Base-by-base conservation (phyloP, 2,113 vertebrate species). In the Pavo muticus region DNA sequence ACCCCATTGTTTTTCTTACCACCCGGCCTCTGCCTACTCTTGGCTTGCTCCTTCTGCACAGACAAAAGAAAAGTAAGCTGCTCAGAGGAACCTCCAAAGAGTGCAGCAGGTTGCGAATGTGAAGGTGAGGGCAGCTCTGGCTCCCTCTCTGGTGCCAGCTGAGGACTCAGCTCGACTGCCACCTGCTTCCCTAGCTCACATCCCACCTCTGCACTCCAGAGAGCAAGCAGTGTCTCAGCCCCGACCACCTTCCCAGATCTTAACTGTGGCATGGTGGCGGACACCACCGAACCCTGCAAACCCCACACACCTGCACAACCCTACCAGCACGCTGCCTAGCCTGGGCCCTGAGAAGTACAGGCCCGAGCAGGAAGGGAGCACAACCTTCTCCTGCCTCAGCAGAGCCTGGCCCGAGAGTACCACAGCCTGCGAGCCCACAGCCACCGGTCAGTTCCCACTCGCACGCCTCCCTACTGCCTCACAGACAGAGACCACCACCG, bases 251-350 rank as follows among this genome's bases (percentile, higher is more conserved):
- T 94, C 15, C 91, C 73, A 11, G 94, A 93, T 59, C 94, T 91
- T 89, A 96, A 71, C 37, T 16, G 88, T 1, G 32, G 91, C 96
- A 96, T 96, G 14, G 13, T 4, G 8, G 29, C 27, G 27, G 9
- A 37, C 7, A 18, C 14, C 29, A 17, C 56, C 4, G 70, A 25
- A 63, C 27, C 12, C 35, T 71, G 18, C 40, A 30, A 20, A 18
- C 61, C 4, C 17, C 20, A 1, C 69, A 56, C 17, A 2, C 19
- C 29, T 11, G 23, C 0, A 8, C 19, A 7, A 24, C 14, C 19
- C 10, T 9, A 70, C 2, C 9, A 44, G 9, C 61, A 12, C 3
- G 12, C 23, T 20, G 2, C 7, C 48, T 8, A 37, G 5, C 48
- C 44, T 3, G 0, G 35, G 52, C n/a, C 29, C 60, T 44, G 14